Evolutionary conservation across 2,888 invertebrate genomes (phyloP), one percentile per base, ranked within the genome.

Genomic region (Cantharis lateralis): DNA sequence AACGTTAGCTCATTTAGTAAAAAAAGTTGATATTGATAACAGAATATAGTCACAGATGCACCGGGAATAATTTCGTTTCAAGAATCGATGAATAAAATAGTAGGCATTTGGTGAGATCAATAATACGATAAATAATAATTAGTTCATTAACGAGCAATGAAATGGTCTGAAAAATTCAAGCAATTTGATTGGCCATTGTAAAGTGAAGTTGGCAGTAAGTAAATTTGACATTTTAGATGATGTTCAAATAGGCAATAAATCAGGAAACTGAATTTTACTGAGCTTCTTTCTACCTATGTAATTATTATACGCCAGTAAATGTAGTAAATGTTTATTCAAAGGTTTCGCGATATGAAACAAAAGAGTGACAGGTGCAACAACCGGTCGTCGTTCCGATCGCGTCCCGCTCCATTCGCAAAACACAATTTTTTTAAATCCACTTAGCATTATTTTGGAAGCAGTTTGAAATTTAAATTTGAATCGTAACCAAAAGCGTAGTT

Each of bases 341-440:
- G 85, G 85, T 85, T 85, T 85, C 83, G 86, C 81, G 84, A 84
- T 85, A 84, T 85, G 86, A 87, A 87, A 87, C 87, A 87, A 87
- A 87, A 87, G 87, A 86, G 85, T 87, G 86, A 87, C 86, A 87
- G 85, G 85, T 87, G 87, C 87, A 87, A 87, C 86, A 87, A 87
- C 87, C 87, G 86, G 86, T 87, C 86, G 86, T 82, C 84, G 86
- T 84, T 83, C 85, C 78, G 78, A 75, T 64, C 66, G 62, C 64
- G 72, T 69, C 75, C 62, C 64, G 63, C 71, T 18, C 62, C 76
- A 71, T 62, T 71, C 71, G 76, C 76, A 68, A 75, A 75, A 75
- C 71, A 66, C 61, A 70, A 66, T 48, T 48, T 48, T 48, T 48
- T 48, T 48, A 48, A 48, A 48, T 48, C 69, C 32, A 28, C 32